phyloP scores from a whole-genome alignment of 2,113 vertebrate species.

The Stegostoma tigrinum region DNA sequence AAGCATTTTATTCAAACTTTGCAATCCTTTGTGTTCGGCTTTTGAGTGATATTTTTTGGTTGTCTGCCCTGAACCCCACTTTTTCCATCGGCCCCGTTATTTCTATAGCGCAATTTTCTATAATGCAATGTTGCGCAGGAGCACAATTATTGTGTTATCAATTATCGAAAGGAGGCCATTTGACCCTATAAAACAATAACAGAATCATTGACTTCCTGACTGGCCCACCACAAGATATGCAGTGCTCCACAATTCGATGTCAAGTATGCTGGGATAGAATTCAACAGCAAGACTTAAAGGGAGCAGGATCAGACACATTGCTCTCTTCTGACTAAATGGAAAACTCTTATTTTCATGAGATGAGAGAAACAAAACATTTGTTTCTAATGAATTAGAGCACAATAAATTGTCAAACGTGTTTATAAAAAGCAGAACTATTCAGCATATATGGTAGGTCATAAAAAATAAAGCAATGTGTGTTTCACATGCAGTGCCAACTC shows the following conservation, averaged over 20 bases:
- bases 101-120: too few species aligned
- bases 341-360: not conserved
- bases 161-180: too few species aligned
- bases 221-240: too few species aligned
- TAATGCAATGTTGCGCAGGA: too few species aligned
- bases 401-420: not conserved
- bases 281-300: not conserved
- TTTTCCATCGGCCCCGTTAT: too few species aligned
- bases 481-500: not conserved
- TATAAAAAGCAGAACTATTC: not conserved
- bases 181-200: too few species aligned
- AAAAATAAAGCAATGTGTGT: not conserved
- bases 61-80: too few species aligned
- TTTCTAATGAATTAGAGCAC: not conserved
- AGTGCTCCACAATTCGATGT: not conserved
- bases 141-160: too few species aligned
- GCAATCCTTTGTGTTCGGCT: too few species aligned
- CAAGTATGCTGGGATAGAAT: not conserved
- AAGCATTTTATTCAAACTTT: too few species aligned
- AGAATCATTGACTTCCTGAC: too few species aligned
- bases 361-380: not conserved
- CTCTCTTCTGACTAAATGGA: not conserved
- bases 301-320: not conserved
- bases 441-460: not conserved
- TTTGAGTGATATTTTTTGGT: too few species aligned